Evolutionary conservation across 1,140 invertebrate genomes (phyloP).

Genomic region (Ceratina calcarata): DNA sequence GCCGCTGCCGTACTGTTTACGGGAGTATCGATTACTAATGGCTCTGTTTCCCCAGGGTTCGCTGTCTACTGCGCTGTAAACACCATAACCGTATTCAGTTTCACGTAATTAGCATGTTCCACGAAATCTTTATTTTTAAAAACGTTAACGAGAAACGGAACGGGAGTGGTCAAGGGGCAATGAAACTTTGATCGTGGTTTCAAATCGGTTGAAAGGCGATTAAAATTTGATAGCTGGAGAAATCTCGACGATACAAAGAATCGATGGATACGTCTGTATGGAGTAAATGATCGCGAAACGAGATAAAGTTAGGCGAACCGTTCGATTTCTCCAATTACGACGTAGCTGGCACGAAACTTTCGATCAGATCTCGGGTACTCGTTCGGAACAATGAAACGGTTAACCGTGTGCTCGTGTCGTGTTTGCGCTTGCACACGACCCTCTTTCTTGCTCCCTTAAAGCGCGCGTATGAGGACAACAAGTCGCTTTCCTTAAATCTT

Average conservation of each 20-base stretch:
- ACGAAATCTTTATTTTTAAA: too few species aligned
- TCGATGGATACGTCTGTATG: not conserved
- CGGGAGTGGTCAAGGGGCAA: not conserved
- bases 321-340: conserved; percentile 20
- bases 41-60: too few species aligned
- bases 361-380: conserved; percentile 20
- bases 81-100: too few species aligned
- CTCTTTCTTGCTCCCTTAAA: too few species aligned
- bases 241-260: not conserved
- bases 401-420: conserved; percentile 7
- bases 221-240: not conserved
- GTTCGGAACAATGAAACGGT: conserved; percentile 26
- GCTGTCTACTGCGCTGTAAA: too few species aligned
- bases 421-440: not conserved
- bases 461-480: too few species aligned
- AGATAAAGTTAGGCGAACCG: conserved; percentile 8
- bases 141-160: too few species aligned
- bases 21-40: too few species aligned
- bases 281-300: not conserved
- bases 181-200: not conserved
- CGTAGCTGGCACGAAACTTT: conserved; percentile 2
- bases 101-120: too few species aligned
- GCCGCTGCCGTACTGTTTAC: too few species aligned
- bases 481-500: too few species aligned
- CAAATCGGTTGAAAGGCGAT: not conserved